Conservation (phyloP, 2,113 vertebrate species). For the Clarias macrocephalus region DNA sequence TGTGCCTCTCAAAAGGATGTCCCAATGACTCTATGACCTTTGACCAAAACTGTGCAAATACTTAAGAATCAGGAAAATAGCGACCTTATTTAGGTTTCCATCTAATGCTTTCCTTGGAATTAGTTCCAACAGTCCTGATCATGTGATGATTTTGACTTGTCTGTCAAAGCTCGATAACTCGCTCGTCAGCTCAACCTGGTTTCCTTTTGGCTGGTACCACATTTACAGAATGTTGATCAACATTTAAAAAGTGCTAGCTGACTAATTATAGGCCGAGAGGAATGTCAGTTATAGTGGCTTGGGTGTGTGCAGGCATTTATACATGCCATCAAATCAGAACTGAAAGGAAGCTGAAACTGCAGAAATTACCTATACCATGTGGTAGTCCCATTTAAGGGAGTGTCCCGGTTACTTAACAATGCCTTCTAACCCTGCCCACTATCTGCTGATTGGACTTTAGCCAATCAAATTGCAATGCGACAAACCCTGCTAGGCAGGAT, state of each 20-base stretch:
- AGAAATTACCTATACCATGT: slow-evolving; percentile 57
- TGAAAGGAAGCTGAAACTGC: slow-evolving; percentile 48
- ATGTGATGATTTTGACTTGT: slow-evolving; percentile 27
- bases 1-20: neutral
- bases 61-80: neutral
- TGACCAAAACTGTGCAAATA: neutral
- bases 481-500: slow-evolving; percentile 33
- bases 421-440: slow-evolving; percentile 49
- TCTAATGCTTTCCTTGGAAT: neutral
- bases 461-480: slow-evolving; percentile 61
- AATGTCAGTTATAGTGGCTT: slow-evolving; percentile 21
- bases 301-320: slow-evolving; percentile 55
- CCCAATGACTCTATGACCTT: slow-evolving; percentile 10
- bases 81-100: neutral
- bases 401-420: slow-evolving; percentile 63
- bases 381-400: slow-evolving; percentile 47
- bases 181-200: slow-evolving; percentile 59
- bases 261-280: slow-evolving; percentile 60
- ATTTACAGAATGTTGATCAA: slow-evolving; percentile 56
- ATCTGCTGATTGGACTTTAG: slow-evolving; percentile 62
- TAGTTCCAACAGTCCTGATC: neutral
- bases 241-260: slow-evolving; percentile 54
- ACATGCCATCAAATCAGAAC: slow-evolving; percentile 56
- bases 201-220: slow-evolving; percentile 51
- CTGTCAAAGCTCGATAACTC: slow-evolving; percentile 49